A percentile compares a stretch with the other conserved stretches of the same genome.
These are phyloP conservation scores for Lepidothrix coronata DNA, from an alignment of 2,113 vertebrate species.

Conservation along the genomic window DNA sequence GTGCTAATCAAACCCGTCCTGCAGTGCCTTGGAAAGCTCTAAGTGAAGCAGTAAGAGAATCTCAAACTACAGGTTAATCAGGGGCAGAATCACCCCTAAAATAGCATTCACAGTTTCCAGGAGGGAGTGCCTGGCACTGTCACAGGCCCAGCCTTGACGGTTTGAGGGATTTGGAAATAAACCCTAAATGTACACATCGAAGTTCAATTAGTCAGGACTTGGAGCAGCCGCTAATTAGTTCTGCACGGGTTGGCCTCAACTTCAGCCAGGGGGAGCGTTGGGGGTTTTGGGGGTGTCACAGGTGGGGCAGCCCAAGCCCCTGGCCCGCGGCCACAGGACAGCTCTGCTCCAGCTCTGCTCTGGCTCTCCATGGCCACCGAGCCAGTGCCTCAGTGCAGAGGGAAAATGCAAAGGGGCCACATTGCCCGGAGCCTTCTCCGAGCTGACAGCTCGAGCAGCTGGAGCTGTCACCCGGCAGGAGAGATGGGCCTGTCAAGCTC, in stretches of 20 bases:
- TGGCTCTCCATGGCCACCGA: not conserved
- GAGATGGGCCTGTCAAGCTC: not conserved
- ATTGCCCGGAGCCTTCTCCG: not conserved
- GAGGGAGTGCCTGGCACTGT: not conserved
- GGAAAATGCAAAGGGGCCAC: not conserved
- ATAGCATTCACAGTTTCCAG: not conserved
- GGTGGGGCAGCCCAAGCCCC: not conserved
- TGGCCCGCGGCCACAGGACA: rapidly evolving
- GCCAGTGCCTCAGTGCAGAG: not conserved
- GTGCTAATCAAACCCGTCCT: not conserved
- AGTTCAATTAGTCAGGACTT: not conserved
- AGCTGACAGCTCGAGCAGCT: slow-evolving; percentile 43
- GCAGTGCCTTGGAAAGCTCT: not conserved
- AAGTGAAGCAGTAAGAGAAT: not conserved
- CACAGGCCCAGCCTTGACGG: rapidly evolving
- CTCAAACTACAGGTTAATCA: not conserved
- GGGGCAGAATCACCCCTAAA: not conserved
- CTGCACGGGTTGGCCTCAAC: not conserved
- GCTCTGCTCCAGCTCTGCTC: not conserved
- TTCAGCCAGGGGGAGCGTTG: not conserved
- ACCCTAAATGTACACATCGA: not conserved
- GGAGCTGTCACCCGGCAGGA: slow-evolving; percentile 35
- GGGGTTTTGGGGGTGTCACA: not conserved
- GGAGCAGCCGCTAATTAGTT: not conserved
- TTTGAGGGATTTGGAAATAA: not conserved